Evolutionary conservation across 2,888 invertebrate genomes (phyloP).

Genomic region (Gandaritis pyraliata): DNA sequence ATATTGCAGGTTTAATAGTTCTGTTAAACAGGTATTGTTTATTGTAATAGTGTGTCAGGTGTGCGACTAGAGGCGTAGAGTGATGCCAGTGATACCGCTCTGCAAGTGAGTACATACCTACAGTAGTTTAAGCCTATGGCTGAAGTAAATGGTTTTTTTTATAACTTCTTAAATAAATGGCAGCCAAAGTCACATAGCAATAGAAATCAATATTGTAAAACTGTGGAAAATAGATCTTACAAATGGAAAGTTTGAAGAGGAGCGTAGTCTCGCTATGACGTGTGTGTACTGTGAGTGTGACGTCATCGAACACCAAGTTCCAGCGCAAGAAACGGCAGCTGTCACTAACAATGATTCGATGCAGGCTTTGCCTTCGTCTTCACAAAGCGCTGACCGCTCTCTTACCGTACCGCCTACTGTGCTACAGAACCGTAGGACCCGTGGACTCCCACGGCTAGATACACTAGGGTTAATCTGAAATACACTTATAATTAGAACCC

Average conservation of each 20-base stretch:
- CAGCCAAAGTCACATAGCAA: no score
- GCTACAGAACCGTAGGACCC: no score
- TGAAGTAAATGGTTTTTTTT: no score
- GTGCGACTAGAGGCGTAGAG: not conserved
- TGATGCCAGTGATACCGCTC: not conserved
- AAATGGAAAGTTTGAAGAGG: no score
- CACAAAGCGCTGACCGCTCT: not conserved
- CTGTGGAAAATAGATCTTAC: no score
- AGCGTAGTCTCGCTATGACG: not conserved
- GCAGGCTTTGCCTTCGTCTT: slow-evolving; percentile 11
- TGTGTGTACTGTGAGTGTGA: not conserved
- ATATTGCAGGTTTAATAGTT: slow-evolving; percentile 3
- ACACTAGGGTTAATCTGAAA: no score
- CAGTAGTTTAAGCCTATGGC: no score
- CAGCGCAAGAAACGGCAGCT: slow-evolving; percentile 10
- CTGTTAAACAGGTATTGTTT: slow-evolving; percentile 11
- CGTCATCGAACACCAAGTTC: slow-evolving; percentile 1
- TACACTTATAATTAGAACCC: no score
- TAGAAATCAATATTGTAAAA: no score
- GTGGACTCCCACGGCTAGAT: no score
- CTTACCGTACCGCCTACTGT: not conserved
- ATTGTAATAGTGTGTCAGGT: not conserved
- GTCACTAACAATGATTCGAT: slow-evolving; percentile 5
- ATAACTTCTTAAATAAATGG: no score
- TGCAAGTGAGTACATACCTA: not conserved